Evolutionary conservation across 2,888 invertebrate genomes (phyloP), one percentile per base, ranked within the genome.

Genomic region (Dermolepida albohirtum): DNA sequence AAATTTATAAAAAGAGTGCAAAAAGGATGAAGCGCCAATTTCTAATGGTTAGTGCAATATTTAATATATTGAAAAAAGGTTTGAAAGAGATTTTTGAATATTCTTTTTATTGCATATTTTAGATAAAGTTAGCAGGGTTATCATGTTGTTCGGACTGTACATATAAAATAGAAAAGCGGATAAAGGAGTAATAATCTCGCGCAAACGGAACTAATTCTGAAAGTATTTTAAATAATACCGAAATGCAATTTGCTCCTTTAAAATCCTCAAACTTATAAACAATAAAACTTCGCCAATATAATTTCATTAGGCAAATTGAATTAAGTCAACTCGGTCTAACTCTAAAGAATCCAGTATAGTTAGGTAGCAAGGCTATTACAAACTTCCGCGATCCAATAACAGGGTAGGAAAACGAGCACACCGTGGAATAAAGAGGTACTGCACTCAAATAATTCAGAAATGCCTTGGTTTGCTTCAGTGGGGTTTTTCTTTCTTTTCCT

Each of bases 201-300:
- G 6, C 39, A 43, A 43, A 12, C 43, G 14, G 14, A 27, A 43
- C 12, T 22, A 8, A 43, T 47, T 14, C 8, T 6, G 1, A 47
- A 44, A 34, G n/a, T 47, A 29, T 12, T 47, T 62, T 14, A 17
- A 62, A 62, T 34, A 47, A 47, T 59, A 8, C 47, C 29, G 12
- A 47, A 62, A 62, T 34, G 59, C 47, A 62, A 62, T 62, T 49
- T 62, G 16, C 6, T 62, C 16, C 17, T 16, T 8, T 34, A 62
- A 34, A 62, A 49, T 62, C 47, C 34, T 47, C 59, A 16, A 29
- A 49, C 59, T 47, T 47, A 47, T 62, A 47, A 62, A 62, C 47
- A 47, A 62, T 62, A 62, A 62, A 62, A 62, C 59, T 62, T 62
- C 47, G 34, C 43, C 59, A 34, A 62, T 62, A 62, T 62, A 62